These are phyloP conservation scores for Henricia sp. DNA, from an alignment of 53 echinoderm and acorn worm species.

Conservation along the genomic window DNA sequence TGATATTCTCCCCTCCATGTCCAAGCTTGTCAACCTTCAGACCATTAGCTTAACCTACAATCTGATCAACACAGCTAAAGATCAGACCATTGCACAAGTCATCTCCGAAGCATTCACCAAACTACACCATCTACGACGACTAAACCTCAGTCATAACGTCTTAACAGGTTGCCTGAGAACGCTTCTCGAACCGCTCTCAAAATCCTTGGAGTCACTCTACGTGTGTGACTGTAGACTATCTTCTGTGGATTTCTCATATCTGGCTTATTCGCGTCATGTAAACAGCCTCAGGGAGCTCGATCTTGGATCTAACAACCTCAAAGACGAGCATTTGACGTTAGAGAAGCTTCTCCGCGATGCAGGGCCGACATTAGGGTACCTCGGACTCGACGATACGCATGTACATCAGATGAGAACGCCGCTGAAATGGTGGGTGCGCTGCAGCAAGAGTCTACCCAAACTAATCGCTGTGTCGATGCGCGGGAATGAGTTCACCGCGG, in stretches of 20 bases:
- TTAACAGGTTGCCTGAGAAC: conserved; percentile 43
- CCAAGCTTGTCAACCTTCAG: conserved; percentile 17
- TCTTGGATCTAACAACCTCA: conserved; percentile 50
- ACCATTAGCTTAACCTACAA: conserved; percentile 49
- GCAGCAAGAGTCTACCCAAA: neutral
- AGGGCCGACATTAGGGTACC: conserved; percentile 20
- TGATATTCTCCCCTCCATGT: conserved; percentile 2
- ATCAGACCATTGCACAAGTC: neutral
- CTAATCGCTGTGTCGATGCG: conserved; percentile 37
- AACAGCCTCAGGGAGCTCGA: conserved; percentile 41
- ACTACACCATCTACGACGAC: conserved; percentile 27
- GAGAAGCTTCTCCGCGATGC: conserved; percentile 38
- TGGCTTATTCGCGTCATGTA: conserved; percentile 40
- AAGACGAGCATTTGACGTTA: conserved; percentile 2
- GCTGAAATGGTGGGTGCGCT: neutral
- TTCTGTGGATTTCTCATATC: conserved; percentile 40
- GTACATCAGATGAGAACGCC: neutral
- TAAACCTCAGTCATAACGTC: conserved; percentile 36
- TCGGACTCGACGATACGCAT: conserved; percentile 16
- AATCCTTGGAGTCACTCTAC: conserved; percentile 26
- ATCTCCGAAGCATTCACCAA: conserved; percentile 26
- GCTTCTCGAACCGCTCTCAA: conserved; percentile 20
- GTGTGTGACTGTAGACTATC: conserved; percentile 42
- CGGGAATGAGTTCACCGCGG: conserved; percentile 19
- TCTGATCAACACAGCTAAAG: conserved; percentile 24